Conservation (phyloP, 2,888 invertebrate species). For the Lamproptera curius region DNA sequence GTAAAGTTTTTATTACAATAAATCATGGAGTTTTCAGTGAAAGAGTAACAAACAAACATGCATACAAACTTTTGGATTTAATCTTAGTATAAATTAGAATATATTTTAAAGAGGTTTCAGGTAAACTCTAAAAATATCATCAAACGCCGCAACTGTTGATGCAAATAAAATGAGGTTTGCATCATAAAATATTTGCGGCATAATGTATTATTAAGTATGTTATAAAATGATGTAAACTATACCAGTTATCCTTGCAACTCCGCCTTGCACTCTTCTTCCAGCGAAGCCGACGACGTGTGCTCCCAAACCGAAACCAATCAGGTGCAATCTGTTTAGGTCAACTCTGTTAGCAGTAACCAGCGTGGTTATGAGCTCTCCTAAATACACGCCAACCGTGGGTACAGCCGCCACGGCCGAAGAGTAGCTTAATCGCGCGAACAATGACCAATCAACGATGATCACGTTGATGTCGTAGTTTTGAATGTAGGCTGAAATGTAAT, state of each 20-base stretch:
- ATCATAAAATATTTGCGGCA: no score
- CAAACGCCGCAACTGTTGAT: no score
- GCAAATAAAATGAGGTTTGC: no score
- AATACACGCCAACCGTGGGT: constrained; percentile 32
- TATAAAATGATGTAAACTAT: no score
- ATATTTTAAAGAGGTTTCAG: no score
- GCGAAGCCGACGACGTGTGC: constrained; percentile 50
- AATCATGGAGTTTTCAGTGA: no score
- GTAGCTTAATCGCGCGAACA: constrained; percentile 37
- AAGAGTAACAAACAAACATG: no score
- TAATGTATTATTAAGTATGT: no score
- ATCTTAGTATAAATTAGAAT: no score
- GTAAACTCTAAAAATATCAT: no score
- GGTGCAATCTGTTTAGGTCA: constrained; percentile 31
- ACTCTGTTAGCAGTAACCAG: constrained; percentile 26
- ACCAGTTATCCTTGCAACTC: constrained; percentile 53
- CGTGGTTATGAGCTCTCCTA: constrained; percentile 33
- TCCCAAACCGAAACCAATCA: constrained; percentile 53
- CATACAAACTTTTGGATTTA: no score
- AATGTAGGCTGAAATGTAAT: constrained; percentile 35
- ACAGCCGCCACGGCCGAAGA: constrained; percentile 36
- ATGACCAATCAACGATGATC: constrained; percentile 51
- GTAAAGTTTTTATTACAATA: no score
- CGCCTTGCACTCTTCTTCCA: constrained; percentile 33
- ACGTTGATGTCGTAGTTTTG: constrained; percentile 35